Percentiles rank a stretch among this genome's conserved stretches.
phyloP scores from a whole-genome alignment of 2,888 invertebrate species.

The Euproctis similis region DNA sequence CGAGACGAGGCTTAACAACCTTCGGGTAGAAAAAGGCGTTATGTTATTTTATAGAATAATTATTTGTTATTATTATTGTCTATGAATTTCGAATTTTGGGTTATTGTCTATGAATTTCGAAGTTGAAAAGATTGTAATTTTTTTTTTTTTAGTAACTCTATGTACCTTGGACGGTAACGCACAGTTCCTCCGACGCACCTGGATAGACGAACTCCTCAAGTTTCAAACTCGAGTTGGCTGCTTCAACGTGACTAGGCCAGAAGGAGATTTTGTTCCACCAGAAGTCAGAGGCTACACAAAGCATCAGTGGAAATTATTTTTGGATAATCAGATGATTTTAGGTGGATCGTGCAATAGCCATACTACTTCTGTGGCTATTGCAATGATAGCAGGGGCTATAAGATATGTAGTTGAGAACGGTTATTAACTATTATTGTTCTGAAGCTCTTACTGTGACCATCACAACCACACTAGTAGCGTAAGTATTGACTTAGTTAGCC shows the following conservation, averaged over 20 bases:
- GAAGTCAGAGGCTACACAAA: background rate
- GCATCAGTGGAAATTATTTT: slow-evolving; percentile 2
- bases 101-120: too few species aligned
- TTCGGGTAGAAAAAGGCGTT: too few species aligned
- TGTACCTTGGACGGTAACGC: slow-evolving; percentile 36
- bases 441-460: too few species aligned
- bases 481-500: too few species aligned
- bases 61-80: too few species aligned
- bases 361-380: slow-evolving; percentile 1
- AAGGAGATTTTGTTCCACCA: background rate
- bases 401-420: slow-evolving; percentile 5
- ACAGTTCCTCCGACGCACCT: slow-evolving; percentile 31
- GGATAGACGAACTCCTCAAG: slow-evolving; percentile 27
- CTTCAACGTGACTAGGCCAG: slow-evolving; percentile 16
- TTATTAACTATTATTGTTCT: slow-evolving; percentile 1
- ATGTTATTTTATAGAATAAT: too few species aligned
- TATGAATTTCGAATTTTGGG: too few species aligned
- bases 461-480: too few species aligned
- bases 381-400: slow-evolving; percentile 3
- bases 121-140: background rate
- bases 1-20: too few species aligned
- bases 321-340: slow-evolving; percentile 4
- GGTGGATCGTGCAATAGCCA: slow-evolving; percentile 26
- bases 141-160: slow-evolving; percentile 30
- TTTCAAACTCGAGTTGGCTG: slow-evolving; percentile 39